A percentile compares a stretch with the other conserved stretches of the same genome.
phyloP scores from a whole-genome alignment of 2,888 invertebrate genomes.

The Leptodirus hochenwartii region DNA sequence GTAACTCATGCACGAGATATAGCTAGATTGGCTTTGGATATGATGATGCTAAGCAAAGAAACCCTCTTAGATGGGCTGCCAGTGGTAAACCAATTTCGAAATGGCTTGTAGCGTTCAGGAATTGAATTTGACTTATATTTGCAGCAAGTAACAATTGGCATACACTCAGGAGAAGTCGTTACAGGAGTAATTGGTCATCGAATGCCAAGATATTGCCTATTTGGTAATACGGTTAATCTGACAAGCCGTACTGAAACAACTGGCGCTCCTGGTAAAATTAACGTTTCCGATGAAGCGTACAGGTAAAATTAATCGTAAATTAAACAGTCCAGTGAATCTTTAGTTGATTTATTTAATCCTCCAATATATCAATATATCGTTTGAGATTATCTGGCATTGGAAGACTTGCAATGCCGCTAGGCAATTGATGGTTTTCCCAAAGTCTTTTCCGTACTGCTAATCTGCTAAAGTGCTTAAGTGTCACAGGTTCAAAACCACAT shows the following conservation, averaged over 20 bases:
- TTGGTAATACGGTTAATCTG: conserved; percentile 86
- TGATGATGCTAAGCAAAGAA: conserved; percentile 85
- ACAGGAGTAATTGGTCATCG: conserved; percentile 89
- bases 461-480: conserved; percentile 57
- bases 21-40: conserved; percentile 74
- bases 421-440: conserved; percentile 51
- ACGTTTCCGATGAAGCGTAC: conserved; percentile 84
- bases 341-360: conserved; percentile 39
- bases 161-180: conserved; percentile 86
- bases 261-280: conserved; percentile 72
- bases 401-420: conserved; percentile 50
- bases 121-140: conserved; percentile 4
- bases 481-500: conserved; percentile 43
- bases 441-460: conserved; percentile 47
- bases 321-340: too few relatives aligned
- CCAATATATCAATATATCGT: conserved; percentile 54
- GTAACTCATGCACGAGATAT: conserved; percentile 82
- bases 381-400: conserved; percentile 46
- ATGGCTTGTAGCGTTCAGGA: too few relatives aligned
- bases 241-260: conserved; percentile 90
- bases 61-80: conserved; percentile 75
- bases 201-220: conserved; percentile 85
- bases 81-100: conserved; percentile 32
- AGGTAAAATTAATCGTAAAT: conserved; percentile 46
- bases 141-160: conserved; percentile 83